A percentile compares a stretch with the other conserved stretches of the same genome.
Conservation (phyloP, 2,113 vertebrate genomes). For the Azemiops feae region DNA sequence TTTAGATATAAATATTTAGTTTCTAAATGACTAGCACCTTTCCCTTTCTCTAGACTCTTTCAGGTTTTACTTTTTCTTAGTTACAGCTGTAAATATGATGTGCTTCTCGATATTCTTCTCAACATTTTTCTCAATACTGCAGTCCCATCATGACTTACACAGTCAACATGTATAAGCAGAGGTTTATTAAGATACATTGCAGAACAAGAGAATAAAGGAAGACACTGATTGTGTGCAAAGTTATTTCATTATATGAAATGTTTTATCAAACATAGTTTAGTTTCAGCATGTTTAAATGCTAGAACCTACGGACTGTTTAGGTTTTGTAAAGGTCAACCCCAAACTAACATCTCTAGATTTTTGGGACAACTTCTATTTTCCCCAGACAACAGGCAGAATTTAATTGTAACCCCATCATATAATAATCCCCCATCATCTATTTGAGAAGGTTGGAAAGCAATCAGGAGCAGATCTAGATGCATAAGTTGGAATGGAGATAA, state of each 20-base stretch:
- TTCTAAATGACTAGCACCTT: too few species aligned
- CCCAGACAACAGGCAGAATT: not conserved
- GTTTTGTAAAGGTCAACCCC: not conserved
- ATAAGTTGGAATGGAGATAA: not conserved
- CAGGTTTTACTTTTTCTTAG: too few species aligned
- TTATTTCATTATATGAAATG: not conserved
- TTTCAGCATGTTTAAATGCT: not conserved
- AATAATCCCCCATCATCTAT: not conserved
- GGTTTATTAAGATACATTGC: too few species aligned
- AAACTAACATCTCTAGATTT: not conserved
- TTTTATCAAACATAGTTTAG: not conserved
- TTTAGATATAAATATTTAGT: too few species aligned
- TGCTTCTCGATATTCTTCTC: too few species aligned
- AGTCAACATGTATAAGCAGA: too few species aligned
- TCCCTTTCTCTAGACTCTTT: too few species aligned
- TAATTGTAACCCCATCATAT: not conserved
- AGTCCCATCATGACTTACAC: too few species aligned
- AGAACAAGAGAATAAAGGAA: too few species aligned
- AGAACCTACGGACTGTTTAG: not conserved
- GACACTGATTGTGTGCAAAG: too few species aligned
- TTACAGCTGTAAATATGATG: too few species aligned
- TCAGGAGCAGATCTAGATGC: not conserved
- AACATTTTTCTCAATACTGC: too few species aligned
- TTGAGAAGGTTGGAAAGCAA: not conserved
- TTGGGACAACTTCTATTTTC: not conserved